Evolutionary conservation across 2,113 vertebrate genomes (phyloP).

Genomic region (Nesoenas mayeri): DNA sequence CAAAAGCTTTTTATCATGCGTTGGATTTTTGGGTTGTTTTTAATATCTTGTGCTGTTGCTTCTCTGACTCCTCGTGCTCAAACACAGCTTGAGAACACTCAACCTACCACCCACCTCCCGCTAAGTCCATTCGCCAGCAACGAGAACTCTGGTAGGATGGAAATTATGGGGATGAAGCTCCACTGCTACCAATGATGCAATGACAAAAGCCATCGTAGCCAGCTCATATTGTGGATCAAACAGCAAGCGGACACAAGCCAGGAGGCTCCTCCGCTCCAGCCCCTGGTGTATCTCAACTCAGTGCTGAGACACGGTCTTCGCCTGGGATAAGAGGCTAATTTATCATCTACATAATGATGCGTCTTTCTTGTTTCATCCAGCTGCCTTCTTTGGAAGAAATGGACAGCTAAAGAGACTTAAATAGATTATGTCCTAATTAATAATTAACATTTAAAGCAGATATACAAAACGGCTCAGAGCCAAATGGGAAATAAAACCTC

Average conservation of each 20-base stretch:
- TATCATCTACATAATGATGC: constrained; percentile 28
- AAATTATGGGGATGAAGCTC: neutral
- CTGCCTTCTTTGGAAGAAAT: constrained; percentile 17
- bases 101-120: neutral
- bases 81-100: neutral
- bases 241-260: neutral
- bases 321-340: constrained; percentile 8
- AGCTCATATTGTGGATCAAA: neutral
- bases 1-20: neutral
- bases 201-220: neutral
- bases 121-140: neutral
- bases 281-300: neutral
- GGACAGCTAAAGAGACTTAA: constrained; percentile 36
- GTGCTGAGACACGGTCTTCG: neutral
- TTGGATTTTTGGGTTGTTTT: neutral
- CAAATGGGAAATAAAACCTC: constrained; percentile 34
- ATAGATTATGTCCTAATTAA: constrained; percentile 41
- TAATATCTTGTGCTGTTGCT: neutral
- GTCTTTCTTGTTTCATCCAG: constrained; percentile 22
- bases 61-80: neutral
- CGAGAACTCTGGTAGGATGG: neutral
- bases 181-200: neutral
- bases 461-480: constrained; percentile 14
- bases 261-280: neutral
- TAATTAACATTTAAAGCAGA: constrained; percentile 54